These are phyloP conservation scores for Rotaria sp. DNA, from an alignment of 2,888 invertebrate species.

Conservation along the genomic window DNA sequence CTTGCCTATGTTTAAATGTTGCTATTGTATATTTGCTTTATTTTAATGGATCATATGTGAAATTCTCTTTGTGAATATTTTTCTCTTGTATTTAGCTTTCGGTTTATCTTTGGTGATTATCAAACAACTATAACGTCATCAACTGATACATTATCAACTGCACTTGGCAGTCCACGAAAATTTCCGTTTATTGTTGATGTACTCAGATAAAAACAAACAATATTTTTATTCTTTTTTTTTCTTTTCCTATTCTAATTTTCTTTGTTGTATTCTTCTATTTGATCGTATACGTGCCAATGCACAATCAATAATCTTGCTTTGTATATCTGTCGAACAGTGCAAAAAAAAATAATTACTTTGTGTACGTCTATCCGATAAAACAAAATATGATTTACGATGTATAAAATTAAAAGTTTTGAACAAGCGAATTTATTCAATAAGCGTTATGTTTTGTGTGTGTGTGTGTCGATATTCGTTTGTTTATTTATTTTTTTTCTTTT, in stretches of 20 bases:
- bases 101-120: conserved; percentile 28
- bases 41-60: background rate
- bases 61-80: background rate
- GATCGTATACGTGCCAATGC: background rate
- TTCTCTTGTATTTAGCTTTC: background rate
- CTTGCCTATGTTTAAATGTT: background rate
- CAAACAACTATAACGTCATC: background rate
- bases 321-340: background rate
- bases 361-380: background rate
- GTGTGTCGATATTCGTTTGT: background rate
- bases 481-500: background rate
- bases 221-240: background rate
- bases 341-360: background rate
- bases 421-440: background rate
- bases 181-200: background rate
- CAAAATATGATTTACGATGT: background rate
- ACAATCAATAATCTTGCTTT: background rate
- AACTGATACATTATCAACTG: background rate
- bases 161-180: background rate
- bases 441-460: background rate
- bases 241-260: background rate
- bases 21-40: background rate
- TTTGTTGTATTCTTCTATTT: background rate
- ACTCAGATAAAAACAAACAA: background rate
- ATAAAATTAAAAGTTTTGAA: background rate